Percentiles rank a stretch among this genome's conserved stretches.
These are phyloP conservation scores for Microtus ochrogaster DNA, from an alignment of 2,113 vertebrate species.

Conservation along the genomic window DNA sequence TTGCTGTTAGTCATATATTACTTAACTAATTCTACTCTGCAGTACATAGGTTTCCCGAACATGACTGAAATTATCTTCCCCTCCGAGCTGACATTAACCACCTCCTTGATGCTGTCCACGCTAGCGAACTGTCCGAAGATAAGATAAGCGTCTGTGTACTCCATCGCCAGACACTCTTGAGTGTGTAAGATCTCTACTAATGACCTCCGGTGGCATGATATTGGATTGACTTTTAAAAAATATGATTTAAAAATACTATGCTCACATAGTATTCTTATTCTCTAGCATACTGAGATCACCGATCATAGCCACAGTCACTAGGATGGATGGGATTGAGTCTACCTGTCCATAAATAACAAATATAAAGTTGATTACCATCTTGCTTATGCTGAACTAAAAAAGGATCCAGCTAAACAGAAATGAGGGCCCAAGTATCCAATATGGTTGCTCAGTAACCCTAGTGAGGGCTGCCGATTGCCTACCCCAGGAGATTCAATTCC, in stretches of 20 bases:
- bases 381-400: constrained; percentile 7
- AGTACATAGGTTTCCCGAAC: constrained; percentile 59
- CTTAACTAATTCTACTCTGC: constrained; percentile 41
- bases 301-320: background rate
- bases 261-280: background rate
- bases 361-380: background rate
- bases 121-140: constrained; percentile 11
- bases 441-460: background rate
- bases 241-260: background rate
- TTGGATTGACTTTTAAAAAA: constrained; percentile 9
- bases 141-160: background rate
- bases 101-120: background rate
- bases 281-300: background rate
- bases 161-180: constrained; percentile 28
- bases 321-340: background rate
- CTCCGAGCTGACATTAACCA: background rate
- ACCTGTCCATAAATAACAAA: background rate
- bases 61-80: constrained; percentile 31
- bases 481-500: background rate
- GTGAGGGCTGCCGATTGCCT: background rate
- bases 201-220: constrained; percentile 13
- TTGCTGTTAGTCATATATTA: constrained; percentile 5
- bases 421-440: background rate
- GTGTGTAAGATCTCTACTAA: background rate
- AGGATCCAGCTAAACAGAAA: background rate